Percentiles rank a stretch among this genome's conserved stretches.
Conservation (phyloP, 2,797 vertebrate species). For the Neostethus bicornis region DNA sequence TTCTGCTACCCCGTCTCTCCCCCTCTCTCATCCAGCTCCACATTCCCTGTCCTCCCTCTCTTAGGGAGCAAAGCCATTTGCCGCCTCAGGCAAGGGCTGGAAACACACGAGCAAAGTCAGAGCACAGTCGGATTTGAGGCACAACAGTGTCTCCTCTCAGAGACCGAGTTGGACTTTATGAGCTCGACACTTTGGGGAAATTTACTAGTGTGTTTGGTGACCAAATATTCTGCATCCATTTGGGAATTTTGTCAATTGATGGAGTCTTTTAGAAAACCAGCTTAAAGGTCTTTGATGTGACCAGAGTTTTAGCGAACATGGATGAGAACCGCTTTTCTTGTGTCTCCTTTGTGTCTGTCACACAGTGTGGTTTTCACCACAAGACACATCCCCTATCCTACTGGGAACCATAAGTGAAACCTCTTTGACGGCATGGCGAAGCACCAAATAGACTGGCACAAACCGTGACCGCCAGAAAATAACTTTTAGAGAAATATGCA, state of each 20-base stretch:
- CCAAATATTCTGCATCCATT: conserved; percentile 36
- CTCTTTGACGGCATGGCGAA: conserved; percentile 52
- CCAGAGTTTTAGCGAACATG: conserved; percentile 62
- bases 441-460: conserved; percentile 53
- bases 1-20: conserved; percentile 47
- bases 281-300: conserved; percentile 67
- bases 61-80: conserved; percentile 73
- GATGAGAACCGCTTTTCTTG: conserved; percentile 65
- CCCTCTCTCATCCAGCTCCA: conserved; percentile 37
- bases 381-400: conserved; percentile 72
- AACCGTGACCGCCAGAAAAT: conserved; percentile 35
- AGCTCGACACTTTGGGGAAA: conserved; percentile 41
- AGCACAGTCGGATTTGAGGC: conserved; percentile 61
- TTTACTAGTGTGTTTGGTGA: conserved; percentile 35
- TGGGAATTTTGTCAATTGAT: conserved; percentile 26
- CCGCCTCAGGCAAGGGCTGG: conserved; percentile 79
- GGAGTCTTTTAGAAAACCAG: conserved; percentile 27
- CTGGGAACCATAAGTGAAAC: conserved; percentile 70
- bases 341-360: conserved; percentile 78
- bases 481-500: conserved; percentile 25
- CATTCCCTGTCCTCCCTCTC: conserved; percentile 50
- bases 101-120: conserved; percentile 79
- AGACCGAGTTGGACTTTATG: conserved; percentile 22
- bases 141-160: conserved; percentile 52
- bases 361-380: conserved; percentile 78